Evolutionary conservation across 2,113 vertebrate species (phyloP).

Genomic region (Misgurnus mizolepis): DNA sequence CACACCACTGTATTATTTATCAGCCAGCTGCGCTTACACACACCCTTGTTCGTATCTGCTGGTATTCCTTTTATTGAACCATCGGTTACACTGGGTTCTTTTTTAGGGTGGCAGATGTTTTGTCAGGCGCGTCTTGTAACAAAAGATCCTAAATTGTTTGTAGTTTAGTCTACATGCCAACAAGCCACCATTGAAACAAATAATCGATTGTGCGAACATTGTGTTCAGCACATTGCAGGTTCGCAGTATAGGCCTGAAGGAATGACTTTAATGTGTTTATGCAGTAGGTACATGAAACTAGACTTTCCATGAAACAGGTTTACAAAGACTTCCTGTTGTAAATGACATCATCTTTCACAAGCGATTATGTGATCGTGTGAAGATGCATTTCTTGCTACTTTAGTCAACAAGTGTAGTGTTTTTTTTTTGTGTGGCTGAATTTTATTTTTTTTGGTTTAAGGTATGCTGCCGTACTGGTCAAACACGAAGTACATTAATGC

Average conservation of each 20-base stretch:
- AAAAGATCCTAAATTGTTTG: not conserved
- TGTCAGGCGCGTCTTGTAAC: constrained; percentile 16
- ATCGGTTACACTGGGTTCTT: not conserved
- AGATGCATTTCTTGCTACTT: not conserved
- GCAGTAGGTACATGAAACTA: not conserved
- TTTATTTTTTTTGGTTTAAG: not conserved
- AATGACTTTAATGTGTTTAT: not conserved
- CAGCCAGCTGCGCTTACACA: not conserved
- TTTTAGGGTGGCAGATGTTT: constrained; percentile 18
- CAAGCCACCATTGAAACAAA: not conserved
- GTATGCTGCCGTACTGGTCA: not conserved
- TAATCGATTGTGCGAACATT: not conserved
- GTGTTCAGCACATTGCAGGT: not conserved
- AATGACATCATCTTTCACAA: not conserved
- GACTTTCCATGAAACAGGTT: not conserved
- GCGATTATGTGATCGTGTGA: not conserved
- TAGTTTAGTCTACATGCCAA: not conserved
- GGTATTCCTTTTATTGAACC: constrained; percentile 5
- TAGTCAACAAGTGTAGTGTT: too few species aligned
- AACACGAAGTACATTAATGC: not conserved
- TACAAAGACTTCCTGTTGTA: not conserved
- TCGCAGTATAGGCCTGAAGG: too few species aligned
- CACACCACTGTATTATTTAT: constrained; percentile 22
- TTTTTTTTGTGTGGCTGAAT: too few species aligned
- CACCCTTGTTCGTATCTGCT: not conserved